These are phyloP conservation scores for Chaetura pelagica DNA, from an alignment of 2,113 vertebrate genomes.

Conservation along the genomic window DNA sequence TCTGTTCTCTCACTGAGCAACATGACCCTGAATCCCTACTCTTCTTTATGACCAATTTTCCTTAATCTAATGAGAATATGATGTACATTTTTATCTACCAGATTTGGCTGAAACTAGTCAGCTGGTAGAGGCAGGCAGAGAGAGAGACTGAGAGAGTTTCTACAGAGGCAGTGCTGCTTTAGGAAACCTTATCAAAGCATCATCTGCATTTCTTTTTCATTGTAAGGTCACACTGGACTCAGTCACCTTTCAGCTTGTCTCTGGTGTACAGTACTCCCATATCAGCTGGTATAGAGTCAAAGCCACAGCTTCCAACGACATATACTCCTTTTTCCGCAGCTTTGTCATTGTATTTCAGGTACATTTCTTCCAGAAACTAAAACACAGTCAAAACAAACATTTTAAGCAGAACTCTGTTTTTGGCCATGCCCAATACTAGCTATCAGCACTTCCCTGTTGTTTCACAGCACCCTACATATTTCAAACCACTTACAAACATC, in stretches of 20 bases:
- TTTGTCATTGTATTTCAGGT: conserved; percentile 85
- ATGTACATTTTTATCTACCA: not conserved
- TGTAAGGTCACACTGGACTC: not conserved
- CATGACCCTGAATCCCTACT: not conserved
- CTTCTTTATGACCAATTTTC: not conserved
- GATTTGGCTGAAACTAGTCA: not conserved
- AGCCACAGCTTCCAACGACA: conserved; percentile 93
- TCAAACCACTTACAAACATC: not conserved
- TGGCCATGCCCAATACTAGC: not conserved
- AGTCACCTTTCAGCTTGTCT: conserved; percentile 90
- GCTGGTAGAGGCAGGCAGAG: not conserved
- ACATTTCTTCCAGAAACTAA: conserved; percentile 93
- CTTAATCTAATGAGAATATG: not conserved
- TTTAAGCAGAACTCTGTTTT: not conserved
- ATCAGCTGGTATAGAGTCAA: conserved; percentile 96
- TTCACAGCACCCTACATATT: not conserved
- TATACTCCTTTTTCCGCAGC: conserved; percentile 91
- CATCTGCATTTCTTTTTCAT: not conserved
- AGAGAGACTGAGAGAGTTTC: not conserved
- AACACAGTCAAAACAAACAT: conserved; percentile 53
- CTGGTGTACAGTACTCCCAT: conserved; percentile 92
- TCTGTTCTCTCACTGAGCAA: not conserved
- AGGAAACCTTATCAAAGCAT: not conserved
- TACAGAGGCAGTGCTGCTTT: not conserved
- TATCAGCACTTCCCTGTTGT: rapidly evolving